phyloP scores from a whole-genome alignment of 2,888 invertebrate species.

The Oconnorella tubifera region DNA sequence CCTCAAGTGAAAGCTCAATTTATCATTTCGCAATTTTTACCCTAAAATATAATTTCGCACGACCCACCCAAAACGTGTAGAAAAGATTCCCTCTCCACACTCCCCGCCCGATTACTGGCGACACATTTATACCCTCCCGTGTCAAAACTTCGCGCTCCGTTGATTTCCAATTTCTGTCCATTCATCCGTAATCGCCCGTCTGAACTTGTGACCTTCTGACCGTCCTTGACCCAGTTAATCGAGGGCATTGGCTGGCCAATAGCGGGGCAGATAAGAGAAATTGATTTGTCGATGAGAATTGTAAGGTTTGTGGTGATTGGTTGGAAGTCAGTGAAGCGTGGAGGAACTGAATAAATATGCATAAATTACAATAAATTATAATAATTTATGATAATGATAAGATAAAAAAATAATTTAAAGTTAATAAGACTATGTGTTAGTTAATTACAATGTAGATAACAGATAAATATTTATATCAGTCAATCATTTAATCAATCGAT shows the following conservation, averaged over 20 bases:
- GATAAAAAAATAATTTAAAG: too few relatives aligned
- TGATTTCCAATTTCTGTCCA: conserved; percentile 42
- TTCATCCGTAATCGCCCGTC: conserved; percentile 30
- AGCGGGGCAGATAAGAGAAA: conserved; percentile 25
- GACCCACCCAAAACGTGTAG: too few relatives aligned
- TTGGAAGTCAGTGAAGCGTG: conserved; percentile 40
- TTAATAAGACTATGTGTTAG: too few relatives aligned
- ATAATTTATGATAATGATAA: too few relatives aligned
- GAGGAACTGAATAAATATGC: too few relatives aligned
- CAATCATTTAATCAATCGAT: not conserved
- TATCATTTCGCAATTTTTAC: too few relatives aligned
- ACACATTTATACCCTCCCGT: conserved; percentile 58
- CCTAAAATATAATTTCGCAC: too few relatives aligned
- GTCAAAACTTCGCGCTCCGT: conserved; percentile 45
- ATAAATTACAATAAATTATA: too few relatives aligned
- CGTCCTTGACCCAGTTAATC: conserved; percentile 57
- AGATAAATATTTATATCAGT: not conserved
- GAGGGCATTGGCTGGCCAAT: conserved; percentile 47
- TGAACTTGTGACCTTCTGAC: conserved; percentile 27
- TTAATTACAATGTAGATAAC: too few relatives aligned
- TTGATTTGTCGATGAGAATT: conserved; percentile 25
- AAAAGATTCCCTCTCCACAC: conserved; percentile 50
- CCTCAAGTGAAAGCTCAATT: too few relatives aligned
- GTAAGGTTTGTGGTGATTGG: not conserved
- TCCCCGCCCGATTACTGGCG: conserved; percentile 58